Conservation (phyloP, 2,113 vertebrate genomes). For the Motacilla tschutschensis region DNA sequence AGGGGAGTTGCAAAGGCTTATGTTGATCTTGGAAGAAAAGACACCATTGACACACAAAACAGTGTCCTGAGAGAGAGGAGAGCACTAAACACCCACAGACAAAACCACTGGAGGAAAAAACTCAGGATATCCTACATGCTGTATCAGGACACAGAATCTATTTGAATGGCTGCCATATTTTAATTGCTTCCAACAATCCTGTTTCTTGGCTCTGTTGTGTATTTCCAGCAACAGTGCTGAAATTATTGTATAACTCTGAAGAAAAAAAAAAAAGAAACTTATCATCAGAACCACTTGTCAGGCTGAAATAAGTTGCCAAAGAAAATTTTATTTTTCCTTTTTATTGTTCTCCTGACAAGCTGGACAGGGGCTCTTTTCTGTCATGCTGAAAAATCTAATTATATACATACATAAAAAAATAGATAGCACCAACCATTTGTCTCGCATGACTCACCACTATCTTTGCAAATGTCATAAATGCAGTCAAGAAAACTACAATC, state of each 20-base stretch:
- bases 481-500: conserved; percentile 29
- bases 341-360: conserved; percentile 12
- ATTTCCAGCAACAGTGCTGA: not conserved
- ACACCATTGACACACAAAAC: not conserved
- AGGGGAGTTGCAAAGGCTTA: not conserved
- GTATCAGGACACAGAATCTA: not conserved
- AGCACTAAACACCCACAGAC: not conserved
- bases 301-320: not conserved
- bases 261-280: not conserved
- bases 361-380: conserved; percentile 18
- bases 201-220: not conserved
- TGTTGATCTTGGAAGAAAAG: not conserved
- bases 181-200: not conserved
- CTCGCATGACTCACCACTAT: conserved; percentile 45
- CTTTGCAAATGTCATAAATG: conserved; percentile 47
- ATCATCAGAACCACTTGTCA: not conserved
- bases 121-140: not conserved
- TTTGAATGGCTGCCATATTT: not conserved
- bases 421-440: conserved; percentile 26
- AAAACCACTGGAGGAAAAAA: not conserved
- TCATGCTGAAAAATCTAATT: conserved; percentile 34
- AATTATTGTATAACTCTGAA: not conserved
- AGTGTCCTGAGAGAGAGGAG: not conserved
- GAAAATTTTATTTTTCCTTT: not conserved
- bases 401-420: conserved; percentile 5